phyloP scores from a whole-genome alignment of 2,888 invertebrate species.

The Euspilapteryx auroguttella region DNA sequence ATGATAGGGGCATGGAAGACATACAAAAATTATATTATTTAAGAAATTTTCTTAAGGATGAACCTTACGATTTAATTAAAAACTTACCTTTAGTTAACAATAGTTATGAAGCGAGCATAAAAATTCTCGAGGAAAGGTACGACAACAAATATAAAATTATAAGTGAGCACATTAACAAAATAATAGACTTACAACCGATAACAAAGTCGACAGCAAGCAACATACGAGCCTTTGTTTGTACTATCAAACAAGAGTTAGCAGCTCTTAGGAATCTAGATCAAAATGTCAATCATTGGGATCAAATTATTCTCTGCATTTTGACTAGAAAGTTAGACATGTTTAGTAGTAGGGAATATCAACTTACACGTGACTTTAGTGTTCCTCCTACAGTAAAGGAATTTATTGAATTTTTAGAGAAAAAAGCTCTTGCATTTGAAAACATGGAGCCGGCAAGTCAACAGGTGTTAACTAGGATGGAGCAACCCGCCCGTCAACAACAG shows the following conservation, averaged over 20 bases:
- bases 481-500: too few species aligned
- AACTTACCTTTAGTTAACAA: too few species aligned
- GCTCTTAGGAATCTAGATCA: conserved; percentile 6
- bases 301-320: conserved; percentile 8
- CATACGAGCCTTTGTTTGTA: too few species aligned
- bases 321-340: conserved; percentile 8
- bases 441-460: conserved; percentile 2
- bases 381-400: conserved; percentile 3
- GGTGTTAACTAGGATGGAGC: too few species aligned
- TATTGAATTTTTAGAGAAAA: conserved; percentile 6
- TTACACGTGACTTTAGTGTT: conserved; percentile 4
- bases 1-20: too few species aligned
- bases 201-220: conserved; percentile 4
- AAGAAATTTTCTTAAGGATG: conserved; percentile 4
- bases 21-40: conserved; percentile 8
- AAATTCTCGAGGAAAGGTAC: conserved; percentile 7
- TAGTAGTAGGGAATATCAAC: conserved; percentile 6
- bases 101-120: conserved; percentile 6
- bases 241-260: conserved; percentile 7
- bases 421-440: conserved; percentile 7
- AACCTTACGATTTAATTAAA: conserved; percentile 6
- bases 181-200: conserved; percentile 6
- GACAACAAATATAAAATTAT: conserved; percentile 5
- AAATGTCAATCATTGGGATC: conserved; percentile 6
- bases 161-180: conserved; percentile 4